Conservation (phyloP, 1,140 invertebrate genomes). For the Conus ventricosus region DNA sequence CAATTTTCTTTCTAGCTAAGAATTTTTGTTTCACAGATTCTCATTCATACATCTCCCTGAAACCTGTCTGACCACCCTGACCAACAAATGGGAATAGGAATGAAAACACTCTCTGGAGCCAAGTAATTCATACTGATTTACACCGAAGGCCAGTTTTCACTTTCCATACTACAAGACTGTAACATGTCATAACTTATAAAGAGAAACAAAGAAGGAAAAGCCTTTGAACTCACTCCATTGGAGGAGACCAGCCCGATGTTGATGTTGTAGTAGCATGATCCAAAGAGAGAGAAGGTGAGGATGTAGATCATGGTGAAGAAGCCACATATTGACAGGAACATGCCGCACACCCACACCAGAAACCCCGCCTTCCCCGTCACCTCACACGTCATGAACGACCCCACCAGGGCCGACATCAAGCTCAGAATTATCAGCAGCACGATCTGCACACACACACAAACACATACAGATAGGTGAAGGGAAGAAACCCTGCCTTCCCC, state of each 20-base stretch:
- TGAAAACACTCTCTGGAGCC: too few relatives aligned
- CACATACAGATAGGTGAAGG: too few relatives aligned
- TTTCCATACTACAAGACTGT: too few relatives aligned
- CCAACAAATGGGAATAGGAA: too few relatives aligned
- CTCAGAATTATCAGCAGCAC: neutral
- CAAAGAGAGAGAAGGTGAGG: neutral
- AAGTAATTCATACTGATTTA: too few relatives aligned
- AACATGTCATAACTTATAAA: neutral
- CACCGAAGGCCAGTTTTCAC: too few relatives aligned
- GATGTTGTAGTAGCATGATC: neutral
- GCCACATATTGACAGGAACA: neutral
- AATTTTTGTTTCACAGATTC: too few relatives aligned
- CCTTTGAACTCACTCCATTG: neutral
- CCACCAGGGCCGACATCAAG: neutral
- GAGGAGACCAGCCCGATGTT: slow-evolving; percentile 3
- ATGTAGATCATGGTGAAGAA: neutral
- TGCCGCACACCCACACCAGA: slow-evolving; percentile 20
- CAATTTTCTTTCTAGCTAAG: too few relatives aligned
- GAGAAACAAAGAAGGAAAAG: neutral
- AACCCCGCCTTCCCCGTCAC: neutral
- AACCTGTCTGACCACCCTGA: too few relatives aligned
- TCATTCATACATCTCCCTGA: too few relatives aligned
- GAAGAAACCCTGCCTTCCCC: neutral
- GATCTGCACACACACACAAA: too few relatives aligned
- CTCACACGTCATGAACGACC: neutral